phyloP scores from a whole-genome alignment of 2,888 invertebrate species.

The Ctenicera cuprea region DNA sequence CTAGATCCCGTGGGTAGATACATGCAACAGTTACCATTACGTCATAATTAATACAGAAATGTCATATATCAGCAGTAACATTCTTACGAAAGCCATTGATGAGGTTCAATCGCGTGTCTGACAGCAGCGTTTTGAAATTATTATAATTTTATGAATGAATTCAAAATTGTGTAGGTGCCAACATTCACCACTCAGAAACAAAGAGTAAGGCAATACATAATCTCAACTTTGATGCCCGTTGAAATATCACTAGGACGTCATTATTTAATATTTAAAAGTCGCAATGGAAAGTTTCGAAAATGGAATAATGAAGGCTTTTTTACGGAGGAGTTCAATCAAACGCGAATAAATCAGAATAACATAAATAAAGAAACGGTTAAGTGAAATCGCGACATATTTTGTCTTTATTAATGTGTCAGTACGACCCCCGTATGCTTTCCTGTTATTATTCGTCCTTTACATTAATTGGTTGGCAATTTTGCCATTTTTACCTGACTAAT shows the following conservation, averaged over 20 bases:
- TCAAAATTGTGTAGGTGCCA: slow-evolving; percentile 45
- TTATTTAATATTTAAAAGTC: slow-evolving; percentile 29
- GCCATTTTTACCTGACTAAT: slow-evolving; percentile 58
- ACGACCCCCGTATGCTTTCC: slow-evolving; percentile 51
- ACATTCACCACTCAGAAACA: slow-evolving; percentile 48
- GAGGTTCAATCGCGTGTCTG: slow-evolving; percentile 66
- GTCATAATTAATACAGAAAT: slow-evolving; percentile 63
- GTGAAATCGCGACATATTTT: slow-evolving; percentile 55
- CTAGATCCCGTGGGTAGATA: slow-evolving; percentile 45
- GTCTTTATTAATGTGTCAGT: slow-evolving; percentile 53
- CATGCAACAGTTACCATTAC: slow-evolving; percentile 59
- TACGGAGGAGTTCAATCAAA: slow-evolving; percentile 48
- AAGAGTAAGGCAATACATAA: slow-evolving; percentile 36
- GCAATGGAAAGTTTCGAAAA: slow-evolving; percentile 17
- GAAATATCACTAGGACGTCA: slow-evolving; percentile 40
- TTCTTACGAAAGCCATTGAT: slow-evolving; percentile 66
- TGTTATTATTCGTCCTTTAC: slow-evolving; percentile 48
- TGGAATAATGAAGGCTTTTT: slow-evolving; percentile 27
- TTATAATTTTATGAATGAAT: slow-evolving; percentile 69
- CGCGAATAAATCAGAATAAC: slow-evolving; percentile 50
- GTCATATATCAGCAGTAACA: slow-evolving; percentile 60
- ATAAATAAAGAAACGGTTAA: slow-evolving; percentile 57
- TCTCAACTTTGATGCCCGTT: slow-evolving; percentile 22
- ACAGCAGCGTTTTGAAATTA: slow-evolving; percentile 64
- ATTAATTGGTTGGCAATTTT: slow-evolving; percentile 57